Conservation (phyloP, 2,888 invertebrate species). For the Pseudococcus viburni region DNA sequence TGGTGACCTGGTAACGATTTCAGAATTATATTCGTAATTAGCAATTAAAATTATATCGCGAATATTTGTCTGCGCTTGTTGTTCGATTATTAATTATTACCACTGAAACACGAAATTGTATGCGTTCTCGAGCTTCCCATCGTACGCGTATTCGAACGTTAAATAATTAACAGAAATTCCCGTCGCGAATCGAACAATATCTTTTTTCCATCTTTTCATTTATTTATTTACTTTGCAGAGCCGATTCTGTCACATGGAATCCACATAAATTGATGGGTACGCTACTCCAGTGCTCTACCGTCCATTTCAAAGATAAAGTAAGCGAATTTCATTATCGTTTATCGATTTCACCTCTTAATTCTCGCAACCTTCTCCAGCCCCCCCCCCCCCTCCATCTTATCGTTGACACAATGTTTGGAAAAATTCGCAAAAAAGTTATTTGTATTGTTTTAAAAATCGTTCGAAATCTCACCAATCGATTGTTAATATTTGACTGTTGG, state of each 20-base stretch:
- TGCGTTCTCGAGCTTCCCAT: neutral
- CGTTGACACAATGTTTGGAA: neutral
- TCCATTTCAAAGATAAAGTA: constrained; percentile 97
- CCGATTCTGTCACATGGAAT: constrained; percentile 98
- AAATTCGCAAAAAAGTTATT: neutral
- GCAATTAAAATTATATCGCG: constrained; percentile 41
- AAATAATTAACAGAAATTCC: constrained; percentile 23
- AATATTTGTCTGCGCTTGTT: constrained; percentile 1
- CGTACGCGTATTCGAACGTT: neutral
- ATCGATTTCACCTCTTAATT: neutral
- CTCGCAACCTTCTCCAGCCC: neutral
- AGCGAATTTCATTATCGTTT: constrained; percentile 71
- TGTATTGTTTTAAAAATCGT: too few species aligned
- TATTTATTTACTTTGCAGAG: constrained; percentile 76
- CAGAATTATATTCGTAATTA: constrained; percentile 24
- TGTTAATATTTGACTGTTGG: too few species aligned
- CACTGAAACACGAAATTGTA: neutral
- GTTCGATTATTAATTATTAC: constrained; percentile 2
- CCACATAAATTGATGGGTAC: constrained; percentile 99
- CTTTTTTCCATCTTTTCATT: constrained; percentile 13
- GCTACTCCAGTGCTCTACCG: constrained; percentile 95
- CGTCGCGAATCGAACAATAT: constrained; percentile 7
- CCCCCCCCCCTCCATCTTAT: neutral
- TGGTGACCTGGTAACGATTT: constrained; percentile 29
- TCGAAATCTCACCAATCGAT: too few species aligned